These are phyloP conservation scores for Prorops nasuta DNA, from an alignment of 1,140 invertebrate genomes.

Conservation along the genomic window DNA sequence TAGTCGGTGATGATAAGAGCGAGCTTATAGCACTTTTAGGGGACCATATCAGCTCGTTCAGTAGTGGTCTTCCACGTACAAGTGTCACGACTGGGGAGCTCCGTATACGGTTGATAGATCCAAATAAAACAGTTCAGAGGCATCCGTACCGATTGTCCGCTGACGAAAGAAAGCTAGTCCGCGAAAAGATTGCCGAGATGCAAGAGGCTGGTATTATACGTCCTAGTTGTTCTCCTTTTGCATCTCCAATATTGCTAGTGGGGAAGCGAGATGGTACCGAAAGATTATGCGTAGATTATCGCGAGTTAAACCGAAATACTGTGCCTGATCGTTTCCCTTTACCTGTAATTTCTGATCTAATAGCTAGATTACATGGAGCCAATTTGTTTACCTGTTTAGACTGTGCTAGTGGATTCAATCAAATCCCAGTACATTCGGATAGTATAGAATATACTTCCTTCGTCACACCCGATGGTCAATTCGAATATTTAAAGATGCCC, in stretches of 20 bases:
- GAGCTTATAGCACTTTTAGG: neutral
- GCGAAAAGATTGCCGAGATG: slow-evolving; percentile 2
- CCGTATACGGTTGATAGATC: slow-evolving; percentile 3
- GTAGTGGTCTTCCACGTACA: neutral
- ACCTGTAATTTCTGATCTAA: neutral
- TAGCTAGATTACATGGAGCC: neutral
- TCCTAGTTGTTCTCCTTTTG: slow-evolving; percentile 4
- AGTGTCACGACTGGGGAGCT: neutral
- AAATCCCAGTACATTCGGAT: neutral
- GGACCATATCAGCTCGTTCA: slow-evolving; percentile 2
- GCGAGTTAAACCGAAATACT: slow-evolving; percentile 13
- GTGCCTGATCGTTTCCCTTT: slow-evolving; percentile 10
- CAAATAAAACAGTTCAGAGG: neutral
- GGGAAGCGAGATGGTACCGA: slow-evolving; percentile 14
- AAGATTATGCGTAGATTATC: slow-evolving; percentile 10
- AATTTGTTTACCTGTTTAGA: neutral
- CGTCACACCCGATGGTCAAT: neutral
- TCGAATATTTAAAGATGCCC: neutral
- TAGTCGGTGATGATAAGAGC: neutral
- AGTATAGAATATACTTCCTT: slow-evolving; percentile 3
- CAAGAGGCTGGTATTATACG: neutral
- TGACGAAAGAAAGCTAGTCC: neutral
- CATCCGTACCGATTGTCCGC: slow-evolving; percentile 4
- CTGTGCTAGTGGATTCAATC: neutral
- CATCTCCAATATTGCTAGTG: slow-evolving; percentile 10